Percentiles rank a stretch among this genome's conserved stretches.
phyloP scores from a whole-genome alignment of 2,113 vertebrate species.

The Anoplopoma fimbria region DNA sequence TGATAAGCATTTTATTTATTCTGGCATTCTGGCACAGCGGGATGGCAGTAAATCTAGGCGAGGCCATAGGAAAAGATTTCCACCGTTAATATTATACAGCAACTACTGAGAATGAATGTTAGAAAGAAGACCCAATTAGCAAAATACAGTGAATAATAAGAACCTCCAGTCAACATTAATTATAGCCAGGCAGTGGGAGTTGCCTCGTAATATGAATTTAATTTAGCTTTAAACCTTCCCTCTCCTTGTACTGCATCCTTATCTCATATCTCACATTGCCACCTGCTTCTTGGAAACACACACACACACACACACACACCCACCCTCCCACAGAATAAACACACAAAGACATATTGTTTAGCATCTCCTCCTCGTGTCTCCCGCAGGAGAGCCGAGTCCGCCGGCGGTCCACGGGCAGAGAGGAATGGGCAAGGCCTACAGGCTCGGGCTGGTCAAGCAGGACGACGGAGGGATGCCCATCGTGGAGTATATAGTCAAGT shows the following conservation, averaged over 20 bases:
- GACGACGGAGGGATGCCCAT: constrained; percentile 98
- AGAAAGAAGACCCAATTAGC: constrained; percentile 56
- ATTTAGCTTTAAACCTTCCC: constrained; percentile 53
- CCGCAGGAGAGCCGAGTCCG: constrained; percentile 94
- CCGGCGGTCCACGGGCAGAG: constrained; percentile 95
- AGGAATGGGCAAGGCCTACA: constrained; percentile 94
- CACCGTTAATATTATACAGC: constrained; percentile 26
- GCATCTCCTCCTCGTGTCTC: neutral
- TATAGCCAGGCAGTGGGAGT: constrained; percentile 45
- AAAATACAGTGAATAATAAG: constrained; percentile 64
- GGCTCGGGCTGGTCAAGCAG: constrained; percentile 95
- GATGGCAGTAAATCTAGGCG: constrained; percentile 57
- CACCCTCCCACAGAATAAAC: neutral
- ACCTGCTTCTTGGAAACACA: constrained; percentile 48
- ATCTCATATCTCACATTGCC: constrained; percentile 64
- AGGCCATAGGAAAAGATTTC: constrained; percentile 29
- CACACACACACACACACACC: neutral
- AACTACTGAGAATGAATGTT: constrained; percentile 37
- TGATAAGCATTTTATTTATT: constrained; percentile 63
- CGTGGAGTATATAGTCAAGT: constrained; percentile 97
- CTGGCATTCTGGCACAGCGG: constrained; percentile 43
- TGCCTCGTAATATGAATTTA: constrained; percentile 58
- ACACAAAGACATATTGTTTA: constrained; percentile 23
- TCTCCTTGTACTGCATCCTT: constrained; percentile 46
- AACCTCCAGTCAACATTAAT: constrained; percentile 58